These are phyloP conservation scores for Platanista minor DNA, from an alignment of 2,113 vertebrate genomes.

Conservation along the genomic window DNA sequence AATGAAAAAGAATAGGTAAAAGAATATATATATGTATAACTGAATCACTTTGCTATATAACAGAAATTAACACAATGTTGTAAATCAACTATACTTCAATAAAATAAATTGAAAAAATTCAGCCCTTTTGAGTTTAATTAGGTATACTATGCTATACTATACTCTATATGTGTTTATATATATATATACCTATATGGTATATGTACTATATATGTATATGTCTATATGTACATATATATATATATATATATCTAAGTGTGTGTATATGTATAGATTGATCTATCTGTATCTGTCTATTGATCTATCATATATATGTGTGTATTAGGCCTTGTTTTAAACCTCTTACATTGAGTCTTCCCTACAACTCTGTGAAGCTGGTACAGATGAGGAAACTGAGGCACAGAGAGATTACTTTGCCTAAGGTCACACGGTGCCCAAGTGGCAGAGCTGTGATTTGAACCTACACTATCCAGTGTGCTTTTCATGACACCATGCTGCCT, in stretches of 20 bases:
- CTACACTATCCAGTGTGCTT: rapidly evolving
- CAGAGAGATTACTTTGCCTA: background rate
- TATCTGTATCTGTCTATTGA: background rate
- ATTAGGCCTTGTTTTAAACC: background rate
- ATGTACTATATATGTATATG: background rate
- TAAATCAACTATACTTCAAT: background rate
- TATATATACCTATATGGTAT: too few relatives aligned
- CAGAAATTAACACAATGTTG: background rate
- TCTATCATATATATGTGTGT: background rate
- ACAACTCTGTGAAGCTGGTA: background rate
- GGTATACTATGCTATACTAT: background rate
- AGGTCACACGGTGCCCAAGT: background rate
- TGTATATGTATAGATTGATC: background rate
- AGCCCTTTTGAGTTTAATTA: background rate
- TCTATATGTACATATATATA: background rate
- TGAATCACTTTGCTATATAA: background rate
- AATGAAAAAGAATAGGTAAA: background rate
- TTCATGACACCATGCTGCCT: background rate
- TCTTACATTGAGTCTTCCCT: background rate
- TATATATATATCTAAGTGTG: background rate
- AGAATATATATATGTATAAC: background rate
- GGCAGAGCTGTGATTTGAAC: background rate
- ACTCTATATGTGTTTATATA: background rate
- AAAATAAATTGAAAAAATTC: background rate
- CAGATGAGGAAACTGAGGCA: background rate